Evolutionary conservation across 2,113 vertebrate genomes (phyloP).

Genomic region (Ramphastos sulfuratus): DNA sequence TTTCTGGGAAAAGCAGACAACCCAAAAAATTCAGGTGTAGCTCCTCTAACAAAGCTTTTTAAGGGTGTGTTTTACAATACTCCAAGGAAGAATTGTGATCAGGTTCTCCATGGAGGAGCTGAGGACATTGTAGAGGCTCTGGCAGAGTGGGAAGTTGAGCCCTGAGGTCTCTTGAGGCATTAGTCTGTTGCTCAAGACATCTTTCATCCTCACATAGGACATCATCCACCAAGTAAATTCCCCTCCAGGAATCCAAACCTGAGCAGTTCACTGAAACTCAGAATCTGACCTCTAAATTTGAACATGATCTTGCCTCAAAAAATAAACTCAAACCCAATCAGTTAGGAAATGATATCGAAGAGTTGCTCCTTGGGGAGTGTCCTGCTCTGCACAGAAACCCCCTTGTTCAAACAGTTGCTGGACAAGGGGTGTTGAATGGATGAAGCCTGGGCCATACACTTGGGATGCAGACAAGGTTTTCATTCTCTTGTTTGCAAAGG

Average conservation of each 20-base stretch:
- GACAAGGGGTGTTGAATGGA: fast-evolving
- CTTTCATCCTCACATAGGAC: not conserved
- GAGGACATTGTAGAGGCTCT: not conserved
- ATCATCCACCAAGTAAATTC: not conserved
- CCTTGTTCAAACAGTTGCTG: not conserved
- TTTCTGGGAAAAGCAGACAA: not conserved
- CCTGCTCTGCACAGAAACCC: not conserved
- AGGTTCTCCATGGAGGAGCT: not conserved
- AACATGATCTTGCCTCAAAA: not conserved
- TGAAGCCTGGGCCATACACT: not conserved
- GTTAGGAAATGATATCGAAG: not conserved
- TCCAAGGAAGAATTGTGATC: no score
- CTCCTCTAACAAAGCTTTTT: not conserved
- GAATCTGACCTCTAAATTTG: not conserved
- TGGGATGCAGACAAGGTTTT: not conserved
- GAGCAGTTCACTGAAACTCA: not conserved
- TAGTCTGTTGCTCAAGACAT: not conserved
- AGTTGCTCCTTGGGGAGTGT: not conserved
- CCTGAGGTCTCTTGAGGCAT: not conserved
- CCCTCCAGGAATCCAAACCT: not conserved
- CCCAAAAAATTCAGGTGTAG: not conserved
- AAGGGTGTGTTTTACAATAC: not conserved
- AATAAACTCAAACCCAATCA: not conserved
- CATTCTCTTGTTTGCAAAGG: not conserved
- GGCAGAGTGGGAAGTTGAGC: not conserved